Base-by-base conservation (phyloP, 2,888 invertebrate genomes). In the Nudaria mundana region DNA sequence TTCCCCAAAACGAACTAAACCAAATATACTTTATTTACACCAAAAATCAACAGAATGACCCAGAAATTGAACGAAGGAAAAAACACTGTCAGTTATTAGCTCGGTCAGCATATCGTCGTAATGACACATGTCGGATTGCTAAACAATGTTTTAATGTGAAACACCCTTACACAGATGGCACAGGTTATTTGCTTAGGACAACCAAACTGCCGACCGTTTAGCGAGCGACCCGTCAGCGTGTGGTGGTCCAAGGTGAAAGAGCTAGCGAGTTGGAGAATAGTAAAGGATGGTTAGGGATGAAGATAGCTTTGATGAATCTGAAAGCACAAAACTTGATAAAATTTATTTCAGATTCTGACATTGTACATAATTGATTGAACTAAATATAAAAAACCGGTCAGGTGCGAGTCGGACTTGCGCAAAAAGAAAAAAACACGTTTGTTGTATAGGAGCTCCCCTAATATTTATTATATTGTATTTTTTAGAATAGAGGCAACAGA, bases 111-210 rank as follows among this genome's bases (percentile, higher is more conserved):
- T 57, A 73, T 74, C 70, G 65, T 39, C 45, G 65, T 81, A 84
- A 84, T 81, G 84, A 81, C 79, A 73, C 77, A 75, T 75, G 81
- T 76, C 73, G 76, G 76, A 73, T 69, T 66, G 54, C 76, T 76
- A 78, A 83, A 86, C 86, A 84, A 85, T 80, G 82, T 80, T 83
- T 81, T 83, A 83, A 86, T 83, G 86, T 62, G 66, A 73, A 76
- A 76, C 81, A 72, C 81, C 80, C 77, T 83, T 81, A 79, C 83
- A 69, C 78, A 76, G 78, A 77, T 76, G 80, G 75, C 58, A 55
- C 66, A 63, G 67, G 71, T 79, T 86, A 84, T 87, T 87, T 87
- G 85, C 83, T 87, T 85, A 86, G 87, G 87, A 81, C 83, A 66
- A 71, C 77, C 76, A 78, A 82, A 86, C 85, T 76, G 84, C 76